Evolutionary conservation across 1,140 invertebrate species (phyloP).

Genomic region (Zaprionus lachaisei): DNA sequence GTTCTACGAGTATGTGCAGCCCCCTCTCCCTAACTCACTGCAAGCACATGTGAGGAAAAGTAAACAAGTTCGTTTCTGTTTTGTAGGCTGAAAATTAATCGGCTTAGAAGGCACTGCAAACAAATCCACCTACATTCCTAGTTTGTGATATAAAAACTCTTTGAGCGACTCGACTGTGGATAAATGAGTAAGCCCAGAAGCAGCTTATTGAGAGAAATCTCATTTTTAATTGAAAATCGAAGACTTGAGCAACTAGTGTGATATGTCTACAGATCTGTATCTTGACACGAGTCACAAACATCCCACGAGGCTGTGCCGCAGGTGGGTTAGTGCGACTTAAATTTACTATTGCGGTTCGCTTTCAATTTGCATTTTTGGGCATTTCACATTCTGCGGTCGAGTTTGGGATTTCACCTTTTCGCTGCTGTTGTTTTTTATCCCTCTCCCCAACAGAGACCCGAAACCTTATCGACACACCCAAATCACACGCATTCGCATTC

Average conservation of each 20-base stretch:
- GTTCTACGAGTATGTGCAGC: not conserved
- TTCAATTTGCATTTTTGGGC: slow-evolving; percentile 77
- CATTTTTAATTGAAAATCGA: slow-evolving; percentile 69
- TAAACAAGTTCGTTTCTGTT: slow-evolving; percentile 16
- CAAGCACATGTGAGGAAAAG: slow-evolving; percentile 8
- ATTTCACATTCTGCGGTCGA: slow-evolving; percentile 35
- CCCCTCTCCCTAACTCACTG: not conserved
- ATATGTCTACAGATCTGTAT: slow-evolving; percentile 33
- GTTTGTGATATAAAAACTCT: slow-evolving; percentile 1
- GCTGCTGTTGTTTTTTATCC: slow-evolving; percentile 11
- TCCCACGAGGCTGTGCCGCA: not conserved
- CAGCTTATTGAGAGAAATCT: slow-evolving; percentile 36
- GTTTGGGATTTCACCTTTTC: slow-evolving; percentile 11
- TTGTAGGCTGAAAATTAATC: slow-evolving; percentile 52
- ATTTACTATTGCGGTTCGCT: slow-evolving; percentile 68
- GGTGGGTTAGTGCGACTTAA: slow-evolving; percentile 39
- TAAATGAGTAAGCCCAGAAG: slow-evolving; percentile 3
- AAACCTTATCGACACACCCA: slow-evolving; percentile 64
- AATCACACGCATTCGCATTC: slow-evolving; percentile 72
- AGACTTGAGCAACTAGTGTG: slow-evolving; percentile 44
- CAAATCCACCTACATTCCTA: not conserved
- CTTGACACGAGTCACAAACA: slow-evolving; percentile 31
- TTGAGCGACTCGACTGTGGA: slow-evolving; percentile 20
- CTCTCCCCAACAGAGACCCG: slow-evolving; percentile 11
- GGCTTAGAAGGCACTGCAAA: slow-evolving; percentile 37